Percentiles rank a stretch among this genome's conserved stretches.
These are phyloP conservation scores for Pontoporia blainvillei DNA, from an alignment of 2,113 vertebrate genomes.

Conservation along the genomic window DNA sequence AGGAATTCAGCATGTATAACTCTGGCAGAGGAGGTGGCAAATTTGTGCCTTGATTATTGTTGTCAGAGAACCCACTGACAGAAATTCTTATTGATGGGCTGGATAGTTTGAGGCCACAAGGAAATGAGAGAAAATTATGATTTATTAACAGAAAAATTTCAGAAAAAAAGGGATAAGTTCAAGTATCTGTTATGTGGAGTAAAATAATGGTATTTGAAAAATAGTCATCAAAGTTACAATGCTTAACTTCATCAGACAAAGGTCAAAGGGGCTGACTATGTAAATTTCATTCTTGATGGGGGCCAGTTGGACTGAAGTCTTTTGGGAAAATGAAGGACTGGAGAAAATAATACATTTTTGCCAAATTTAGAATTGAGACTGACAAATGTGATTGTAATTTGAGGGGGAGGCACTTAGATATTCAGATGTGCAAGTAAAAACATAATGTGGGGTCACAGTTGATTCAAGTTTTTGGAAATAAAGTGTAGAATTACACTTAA, in stretches of 20 bases:
- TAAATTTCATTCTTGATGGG: not conserved
- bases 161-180: not conserved
- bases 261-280: not conserved
- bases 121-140: not conserved
- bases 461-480: conserved; percentile 15
- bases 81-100: not conserved
- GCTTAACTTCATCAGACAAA: not conserved
- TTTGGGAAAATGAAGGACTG: not conserved
- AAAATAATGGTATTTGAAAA: not conserved
- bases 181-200: not conserved
- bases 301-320: not conserved
- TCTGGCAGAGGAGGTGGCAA: not conserved
- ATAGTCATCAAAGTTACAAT: not conserved
- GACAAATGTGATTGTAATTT: not conserved
- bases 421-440: not conserved
- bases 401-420: not conserved
- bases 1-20: not conserved
- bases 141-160: not conserved
- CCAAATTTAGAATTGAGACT: not conserved
- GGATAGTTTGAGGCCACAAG: not conserved
- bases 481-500: not conserved
- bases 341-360: not conserved
- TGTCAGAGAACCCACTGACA: not conserved
- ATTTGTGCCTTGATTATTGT: not conserved
- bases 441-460: not conserved